These are phyloP conservation scores for Andrena dorsata DNA, from an alignment of 2,888 invertebrate species.

Conservation along the genomic window DNA sequence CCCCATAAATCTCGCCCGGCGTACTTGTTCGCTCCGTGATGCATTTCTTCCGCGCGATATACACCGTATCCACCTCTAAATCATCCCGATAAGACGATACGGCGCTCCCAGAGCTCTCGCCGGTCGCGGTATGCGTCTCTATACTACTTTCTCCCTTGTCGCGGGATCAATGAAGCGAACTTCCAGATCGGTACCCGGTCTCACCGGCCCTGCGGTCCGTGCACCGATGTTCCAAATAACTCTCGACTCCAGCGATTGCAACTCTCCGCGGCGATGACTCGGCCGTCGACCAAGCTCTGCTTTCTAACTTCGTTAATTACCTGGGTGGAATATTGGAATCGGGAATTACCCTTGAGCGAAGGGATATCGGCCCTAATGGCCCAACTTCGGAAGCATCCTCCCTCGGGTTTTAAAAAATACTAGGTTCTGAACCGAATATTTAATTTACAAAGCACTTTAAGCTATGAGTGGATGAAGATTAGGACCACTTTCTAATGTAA, in stretches of 20 bases:
- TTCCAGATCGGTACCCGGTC: conserved; percentile 10
- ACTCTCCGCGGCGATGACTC: neutral
- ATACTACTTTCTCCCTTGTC: conserved; percentile 29
- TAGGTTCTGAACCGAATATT: neutral
- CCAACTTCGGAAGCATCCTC: neutral
- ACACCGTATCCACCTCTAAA: conserved; percentile 54
- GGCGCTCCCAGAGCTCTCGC: neutral
- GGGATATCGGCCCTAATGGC: neutral
- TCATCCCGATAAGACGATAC: conserved; percentile 61
- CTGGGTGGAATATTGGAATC: conserved; percentile 17
- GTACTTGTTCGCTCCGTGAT: conserved; percentile 49
- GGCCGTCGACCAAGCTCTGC: neutral
- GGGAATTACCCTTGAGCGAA: conserved; percentile 22
- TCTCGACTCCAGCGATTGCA: neutral
- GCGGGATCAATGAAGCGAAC: conserved; percentile 44
- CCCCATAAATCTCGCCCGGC: conserved; percentile 46
- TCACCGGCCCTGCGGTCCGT: neutral
- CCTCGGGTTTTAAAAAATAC: neutral
- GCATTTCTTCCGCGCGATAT: conserved; percentile 63
- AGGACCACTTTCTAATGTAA: neutral
- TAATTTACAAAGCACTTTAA: neutral
- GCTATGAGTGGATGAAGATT: neutral
- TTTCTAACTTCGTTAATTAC: conserved; percentile 41
- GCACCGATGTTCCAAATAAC: conserved; percentile 29
- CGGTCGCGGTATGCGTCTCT: neutral